Conservation (phyloP, 2,888 invertebrate genomes). For the Onthophagus sagittarius region DNA sequence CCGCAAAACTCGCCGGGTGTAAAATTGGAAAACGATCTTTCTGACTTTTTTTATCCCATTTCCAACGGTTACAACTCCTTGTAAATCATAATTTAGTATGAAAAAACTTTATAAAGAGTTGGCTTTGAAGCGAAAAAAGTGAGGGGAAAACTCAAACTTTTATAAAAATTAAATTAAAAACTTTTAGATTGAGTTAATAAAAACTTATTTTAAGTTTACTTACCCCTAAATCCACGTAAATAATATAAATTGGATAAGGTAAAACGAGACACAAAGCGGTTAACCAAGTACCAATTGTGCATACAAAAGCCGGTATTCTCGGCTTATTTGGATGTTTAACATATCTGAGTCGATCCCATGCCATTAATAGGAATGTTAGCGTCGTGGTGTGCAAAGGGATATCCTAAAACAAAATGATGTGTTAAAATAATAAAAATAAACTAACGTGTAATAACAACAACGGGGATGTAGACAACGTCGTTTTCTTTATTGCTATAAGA, state of each 20-base stretch:
- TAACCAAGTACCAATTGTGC: conserved; percentile 67
- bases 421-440: neutral
- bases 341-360: conserved; percentile 64
- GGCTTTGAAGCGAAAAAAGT: neutral
- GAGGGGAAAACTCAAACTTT: neutral
- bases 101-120: no score
- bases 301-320: conserved; percentile 63
- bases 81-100: no score
- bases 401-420: conserved; percentile 53
- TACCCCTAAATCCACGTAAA: conserved; percentile 66
- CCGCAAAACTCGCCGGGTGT: neutral
- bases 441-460: neutral
- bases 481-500: neutral
- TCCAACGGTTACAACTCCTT: neutral
- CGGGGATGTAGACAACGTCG: neutral
- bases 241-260: conserved; percentile 70
- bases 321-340: conserved; percentile 62
- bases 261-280: conserved; percentile 66
- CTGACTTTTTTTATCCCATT: neutral
- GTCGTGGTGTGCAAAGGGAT: conserved; percentile 68
- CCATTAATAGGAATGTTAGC: conserved; percentile 65
- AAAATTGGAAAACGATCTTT: neutral
- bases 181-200: neutral
- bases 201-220: conserved; percentile 36
- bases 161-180: neutral